Evolutionary conservation across 2,797 vertebrate genomes (phyloP), one percentile per base, ranked within the genome.

Genomic region (Syndactyla subalaris): DNA sequence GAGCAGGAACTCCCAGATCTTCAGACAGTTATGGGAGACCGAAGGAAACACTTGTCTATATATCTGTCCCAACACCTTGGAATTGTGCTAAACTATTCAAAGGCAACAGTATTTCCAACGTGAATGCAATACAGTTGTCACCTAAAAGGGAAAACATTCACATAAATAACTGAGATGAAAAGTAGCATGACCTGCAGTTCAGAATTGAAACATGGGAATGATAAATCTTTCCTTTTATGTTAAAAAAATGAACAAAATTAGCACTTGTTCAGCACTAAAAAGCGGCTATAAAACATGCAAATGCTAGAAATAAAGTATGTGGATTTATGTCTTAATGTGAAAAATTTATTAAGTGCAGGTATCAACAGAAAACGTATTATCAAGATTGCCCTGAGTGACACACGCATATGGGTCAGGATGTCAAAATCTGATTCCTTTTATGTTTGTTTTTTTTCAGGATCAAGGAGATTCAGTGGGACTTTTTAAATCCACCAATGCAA

Each of bases 231-330:
- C 41, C 14, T 83, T 80, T 72, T 66, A 58, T 48, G 14, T 79
- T 84, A 90, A 90, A 34, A 34, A 95, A 94, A 79, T 38, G 29
- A 93, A 85, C 22, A 95, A 85, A 95, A 92, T 63, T 83, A 94
- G 59, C 70, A 75, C 65, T 68, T 66, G 51, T 48, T 46, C 18
- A 86, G 54, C 39, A 72, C 16, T 59, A 70, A 51, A 43, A 76
- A 88, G 39, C 85, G 18, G 41, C 46, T 74, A 75, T 45, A 92
- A 91, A 93, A 36, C 18, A 81, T 27, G 30, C 18, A 89, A 93
- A 90, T 71, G 68, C 14, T 75, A 79, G 49, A 68, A 90, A 78
- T 66, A 71, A 88, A 95, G 65, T 22, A 61, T 3, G 3, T 65
- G 20, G 34, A 59, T 86, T 81, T 90, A 72, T 75, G 84, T 73